Percentiles rank a stretch among this genome's conserved stretches.
phyloP scores from a whole-genome alignment of 2,797 vertebrate genomes.

The Emydoidea blandingii region DNA sequence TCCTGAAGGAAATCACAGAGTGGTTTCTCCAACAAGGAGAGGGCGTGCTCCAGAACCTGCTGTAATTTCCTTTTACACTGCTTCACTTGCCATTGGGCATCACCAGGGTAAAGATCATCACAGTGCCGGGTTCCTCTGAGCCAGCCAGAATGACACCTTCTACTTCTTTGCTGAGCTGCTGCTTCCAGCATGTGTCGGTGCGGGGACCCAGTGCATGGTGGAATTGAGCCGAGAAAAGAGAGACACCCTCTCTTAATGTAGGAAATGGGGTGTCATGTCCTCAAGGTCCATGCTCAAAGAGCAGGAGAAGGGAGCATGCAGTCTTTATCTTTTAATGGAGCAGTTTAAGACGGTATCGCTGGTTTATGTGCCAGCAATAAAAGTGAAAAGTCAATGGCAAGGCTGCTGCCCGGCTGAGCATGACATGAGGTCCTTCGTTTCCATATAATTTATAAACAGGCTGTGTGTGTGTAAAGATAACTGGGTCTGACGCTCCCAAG shows the following conservation, averaged over 20 bases:
- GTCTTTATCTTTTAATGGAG: not conserved
- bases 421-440: not conserved
- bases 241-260: not conserved
- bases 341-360: not conserved
- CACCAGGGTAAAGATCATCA: not conserved
- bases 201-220: not conserved
- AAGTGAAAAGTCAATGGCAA: not conserved
- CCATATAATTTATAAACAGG: not conserved
- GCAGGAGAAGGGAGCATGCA: not conserved
- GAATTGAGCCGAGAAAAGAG: not conserved
- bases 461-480: accelerated
- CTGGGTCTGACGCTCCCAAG: accelerated
- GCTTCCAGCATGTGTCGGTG: not conserved
- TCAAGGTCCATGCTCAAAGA: not conserved
- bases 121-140: not conserved
- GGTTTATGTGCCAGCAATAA: not conserved
- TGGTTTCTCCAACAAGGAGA: not conserved
- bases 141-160: not conserved
- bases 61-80: not conserved
- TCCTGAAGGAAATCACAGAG: not conserved
- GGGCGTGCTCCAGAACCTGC: not conserved
- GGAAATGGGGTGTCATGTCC: not conserved
- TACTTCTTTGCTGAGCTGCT: not conserved
- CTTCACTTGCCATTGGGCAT: not conserved
- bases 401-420: not conserved